phyloP scores from a whole-genome alignment of 2,113 vertebrate genomes.

The Pelobates fuscus region DNA sequence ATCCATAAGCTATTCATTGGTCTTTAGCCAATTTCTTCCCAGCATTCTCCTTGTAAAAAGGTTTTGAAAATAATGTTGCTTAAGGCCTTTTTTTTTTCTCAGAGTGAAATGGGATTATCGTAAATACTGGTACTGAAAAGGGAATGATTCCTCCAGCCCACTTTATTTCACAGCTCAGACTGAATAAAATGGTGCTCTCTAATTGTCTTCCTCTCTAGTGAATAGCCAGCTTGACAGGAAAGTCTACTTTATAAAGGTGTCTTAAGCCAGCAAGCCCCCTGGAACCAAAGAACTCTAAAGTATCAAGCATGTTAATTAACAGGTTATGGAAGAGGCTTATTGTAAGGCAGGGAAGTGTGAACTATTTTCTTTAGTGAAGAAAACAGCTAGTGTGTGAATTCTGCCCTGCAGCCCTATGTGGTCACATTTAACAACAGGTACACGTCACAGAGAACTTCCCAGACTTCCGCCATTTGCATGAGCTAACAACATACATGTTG shows the following conservation, averaged over 20 bases:
- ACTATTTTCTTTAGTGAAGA: conserved; percentile 37
- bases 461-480: conserved; percentile 17
- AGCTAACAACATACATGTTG: neutral
- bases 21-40: conserved; percentile 41
- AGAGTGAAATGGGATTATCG: conserved; percentile 21
- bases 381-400: conserved; percentile 40
- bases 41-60: conserved; percentile 10
- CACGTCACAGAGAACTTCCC: conserved; percentile 3
- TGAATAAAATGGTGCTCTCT: conserved; percentile 38
- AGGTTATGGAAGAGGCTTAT: conserved; percentile 38
- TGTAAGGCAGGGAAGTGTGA: conserved; percentile 44
- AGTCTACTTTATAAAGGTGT: conserved; percentile 11
- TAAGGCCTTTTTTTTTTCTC: neutral
- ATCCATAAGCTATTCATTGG: conserved; percentile 48
- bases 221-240: conserved; percentile 37
- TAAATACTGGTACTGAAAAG: conserved; percentile 15
- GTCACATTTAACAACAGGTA: conserved; percentile 42
- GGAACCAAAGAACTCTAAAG: neutral
- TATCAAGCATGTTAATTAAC: conserved; percentile 32
- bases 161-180: conserved; percentile 24
- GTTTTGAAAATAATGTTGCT: conserved; percentile 49
- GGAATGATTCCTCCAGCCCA: conserved; percentile 1
- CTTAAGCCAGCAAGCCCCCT: conserved; percentile 30
- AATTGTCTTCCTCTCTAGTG: conserved; percentile 41
- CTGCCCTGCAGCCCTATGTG: conserved; percentile 27